phyloP scores from a whole-genome alignment of 2,888 invertebrate species.

The Caenorhabditis sp. region DNA sequence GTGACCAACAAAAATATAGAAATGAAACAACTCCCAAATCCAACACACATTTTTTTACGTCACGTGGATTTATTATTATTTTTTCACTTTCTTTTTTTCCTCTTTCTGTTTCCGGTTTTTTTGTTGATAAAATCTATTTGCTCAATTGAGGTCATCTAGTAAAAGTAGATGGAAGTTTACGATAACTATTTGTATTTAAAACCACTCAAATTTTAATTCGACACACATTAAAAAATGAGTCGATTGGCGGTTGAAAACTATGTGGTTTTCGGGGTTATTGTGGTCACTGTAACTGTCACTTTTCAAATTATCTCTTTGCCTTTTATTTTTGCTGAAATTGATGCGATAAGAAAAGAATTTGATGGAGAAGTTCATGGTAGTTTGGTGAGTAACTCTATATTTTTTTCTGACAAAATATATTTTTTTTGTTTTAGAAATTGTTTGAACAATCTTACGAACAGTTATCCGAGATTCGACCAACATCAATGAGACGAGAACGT shows the following conservation, averaged over 20 bases:
- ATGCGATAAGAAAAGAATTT: slow-evolving; percentile 29
- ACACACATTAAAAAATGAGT: neutral
- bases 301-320: slow-evolving; percentile 31
- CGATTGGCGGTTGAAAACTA: slow-evolving; percentile 15
- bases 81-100: neutral
- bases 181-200: neutral
- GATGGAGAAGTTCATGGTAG: slow-evolving; percentile 26
- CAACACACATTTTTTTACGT: neutral
- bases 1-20: neutral
- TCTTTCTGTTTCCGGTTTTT: neutral
- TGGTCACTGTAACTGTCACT: slow-evolving; percentile 19
- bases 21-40: neutral
- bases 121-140: neutral
- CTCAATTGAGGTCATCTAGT: neutral
- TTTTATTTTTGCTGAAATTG: slow-evolving; percentile 38
- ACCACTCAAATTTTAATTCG: neutral
- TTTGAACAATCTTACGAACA: slow-evolving; percentile 5
- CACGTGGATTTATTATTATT: neutral
- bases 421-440: neutral
- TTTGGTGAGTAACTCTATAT: slow-evolving; percentile 10
- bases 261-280: slow-evolving; percentile 26
- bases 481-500: slow-evolving; percentile 15
- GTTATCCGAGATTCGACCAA: slow-evolving; percentile 11
- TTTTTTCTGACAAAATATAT: neutral
- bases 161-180: neutral